Base-by-base conservation (phyloP, 2,113 vertebrate genomes). In the Calidris pugnax region DNA sequence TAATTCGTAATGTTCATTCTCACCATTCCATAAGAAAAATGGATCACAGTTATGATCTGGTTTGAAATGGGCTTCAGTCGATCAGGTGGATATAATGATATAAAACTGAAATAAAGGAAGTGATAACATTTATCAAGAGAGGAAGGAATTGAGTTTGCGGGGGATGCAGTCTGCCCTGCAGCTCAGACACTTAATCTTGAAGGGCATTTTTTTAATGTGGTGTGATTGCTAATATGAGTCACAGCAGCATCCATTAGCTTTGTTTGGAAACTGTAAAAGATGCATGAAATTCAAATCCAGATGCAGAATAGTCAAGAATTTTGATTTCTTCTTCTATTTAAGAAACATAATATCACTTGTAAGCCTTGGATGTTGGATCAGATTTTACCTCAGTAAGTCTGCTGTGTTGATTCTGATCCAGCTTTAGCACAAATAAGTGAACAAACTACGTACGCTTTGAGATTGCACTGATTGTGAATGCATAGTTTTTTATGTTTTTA, bases 101-200 rank as follows among this genome's bases (percentile, higher is more conserved):
- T 90, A 85, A 97, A 97, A 87, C 27, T 68, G 85, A 97, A 98
- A 97, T 88, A 72, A 95, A 95, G 80, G 2, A 83, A 88, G 50
- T 75, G 87, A 82, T 95, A 85, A 55, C 82, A 93, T 96, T 94
- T n/a, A 94, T 97, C 95, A 96, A 71, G 39, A 60, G 72, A 66
- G 71, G 79, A 35, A 90, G 63, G 79, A 97, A 96, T 90, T 91
- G 95, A 95, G 72, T 94, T 97, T 96, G 35, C 2, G 14, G 62
- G 39, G 60, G 32, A 86, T 71, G 80, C 50, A 81, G 71, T 63
- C 85, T 96, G 84, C 75, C 57, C n/a, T 93, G 39, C 72, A 87
- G 74, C 64, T 96, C 81, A 88, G 77, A 20, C 23, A 78, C 47
- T 95, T 93, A 67, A 50, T 94, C 91, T 67, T 79, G 73, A 94